phyloP scores from a whole-genome alignment of 1,140 invertebrate genomes.

The Acromyrmex echinatior region DNA sequence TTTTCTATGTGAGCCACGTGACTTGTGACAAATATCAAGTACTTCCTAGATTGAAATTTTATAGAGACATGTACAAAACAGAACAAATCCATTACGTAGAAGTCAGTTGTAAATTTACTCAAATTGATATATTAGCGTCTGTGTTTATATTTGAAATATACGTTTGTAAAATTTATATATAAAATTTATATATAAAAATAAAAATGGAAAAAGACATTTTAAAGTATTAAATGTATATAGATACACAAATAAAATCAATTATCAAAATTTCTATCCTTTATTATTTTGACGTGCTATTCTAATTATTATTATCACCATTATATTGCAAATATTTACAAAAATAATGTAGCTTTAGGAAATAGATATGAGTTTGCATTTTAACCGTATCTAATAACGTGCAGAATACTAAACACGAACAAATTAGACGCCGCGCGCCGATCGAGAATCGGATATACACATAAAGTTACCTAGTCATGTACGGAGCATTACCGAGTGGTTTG shows the following conservation, averaged over 20 bases:
- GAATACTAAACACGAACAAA: constrained; percentile 40
- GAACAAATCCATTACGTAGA: background rate
- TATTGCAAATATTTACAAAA: background rate
- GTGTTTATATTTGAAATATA: too few relatives aligned
- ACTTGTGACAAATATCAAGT: constrained; percentile 27
- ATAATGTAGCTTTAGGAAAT: background rate
- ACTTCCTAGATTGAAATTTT: background rate
- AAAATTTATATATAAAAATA: background rate
- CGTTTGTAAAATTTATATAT: too few relatives aligned
- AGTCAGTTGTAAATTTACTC: background rate
- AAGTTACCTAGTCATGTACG: constrained; percentile 58
- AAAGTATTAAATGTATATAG: background rate
- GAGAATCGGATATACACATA: constrained; percentile 36
- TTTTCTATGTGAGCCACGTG: background rate
- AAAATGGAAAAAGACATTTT: background rate
- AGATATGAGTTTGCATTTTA: constrained; percentile 17
- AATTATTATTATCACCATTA: background rate
- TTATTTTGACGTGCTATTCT: background rate
- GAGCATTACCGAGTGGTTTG: constrained; percentile 29
- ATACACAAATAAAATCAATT: constrained; percentile 2
- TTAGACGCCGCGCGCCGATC: constrained; percentile 31
- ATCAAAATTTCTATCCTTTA: constrained; percentile 1
- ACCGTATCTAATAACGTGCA: background rate
- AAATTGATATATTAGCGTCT: background rate
- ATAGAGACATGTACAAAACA: background rate